Base-by-base conservation (phyloP, 2,113 vertebrate species). In the Shinisaurus crocodilurus region DNA sequence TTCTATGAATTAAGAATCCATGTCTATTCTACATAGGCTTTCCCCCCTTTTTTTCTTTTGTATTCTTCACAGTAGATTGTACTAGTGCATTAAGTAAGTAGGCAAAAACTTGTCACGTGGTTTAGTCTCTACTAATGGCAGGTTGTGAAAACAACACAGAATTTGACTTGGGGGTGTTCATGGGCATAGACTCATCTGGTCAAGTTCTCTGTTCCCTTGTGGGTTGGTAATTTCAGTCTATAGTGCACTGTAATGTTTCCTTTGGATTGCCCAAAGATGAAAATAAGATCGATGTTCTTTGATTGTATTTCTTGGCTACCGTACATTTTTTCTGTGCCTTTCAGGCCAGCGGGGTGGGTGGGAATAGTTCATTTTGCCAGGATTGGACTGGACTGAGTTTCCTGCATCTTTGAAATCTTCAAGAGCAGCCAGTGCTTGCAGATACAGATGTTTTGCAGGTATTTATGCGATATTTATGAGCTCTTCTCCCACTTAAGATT, bases 151-250 rank as follows among this genome's bases (percentile, higher is more conserved):
- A 29, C 1, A 85, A 8, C 5, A 3, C 60, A 65, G 63, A 25
- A 88, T 67, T 45, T 88, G 86, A 23, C 79, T 65, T 37, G 32
- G 18, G 48, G 40, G 75, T 48, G 15, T 60, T 20, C 6, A 13
- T 79, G 74, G 40, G 43, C 29, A 92, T 6, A 29, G 29, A 50
- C 87, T 8, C 67, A 6, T 69, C 92, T 90, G 91, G 10, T 5
- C 32, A 0, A 29, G 2, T 89, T 89, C 34, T 91, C 57, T 85
- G 81, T 76, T 90, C 89, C 88, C 60, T 92, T 40, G 45, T 91
- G 90, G 54, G 32, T 89, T 9, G 43, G 76, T 79, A 20, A 79
- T 67, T 90, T 25, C 65, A 40, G 75, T 93, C 89, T 85, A 7
- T 86, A 13, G 10, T 25, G 5, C 34, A 69, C 9, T 80, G 20